Percentiles rank a stretch among this genome's conserved stretches.
Conservation (phyloP, 37 sponge, comb jelly and placozoan species). For the Ephydatia muelleri region DNA sequence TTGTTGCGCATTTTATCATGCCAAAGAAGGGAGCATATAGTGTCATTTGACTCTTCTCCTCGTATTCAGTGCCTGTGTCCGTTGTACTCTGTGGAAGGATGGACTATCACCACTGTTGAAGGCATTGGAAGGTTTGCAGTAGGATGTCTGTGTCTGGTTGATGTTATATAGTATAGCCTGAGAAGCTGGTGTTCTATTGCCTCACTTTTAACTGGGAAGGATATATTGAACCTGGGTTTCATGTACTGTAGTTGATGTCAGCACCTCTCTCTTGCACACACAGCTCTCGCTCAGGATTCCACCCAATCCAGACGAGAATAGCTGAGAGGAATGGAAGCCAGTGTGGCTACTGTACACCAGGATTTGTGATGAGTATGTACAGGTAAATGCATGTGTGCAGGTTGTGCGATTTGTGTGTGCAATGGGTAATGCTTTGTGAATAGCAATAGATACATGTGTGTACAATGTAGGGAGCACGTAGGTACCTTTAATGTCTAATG, state of each 20-base stretch:
- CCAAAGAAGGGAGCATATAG: not conserved
- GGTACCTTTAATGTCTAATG: too few relatives aligned
- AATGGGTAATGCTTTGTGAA: too few relatives aligned
- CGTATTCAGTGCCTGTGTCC: conserved; percentile 71
- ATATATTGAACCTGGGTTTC: not conserved
- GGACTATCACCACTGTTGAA: conserved; percentile 76
- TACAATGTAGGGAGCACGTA: too few relatives aligned
- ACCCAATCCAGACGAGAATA: conserved; percentile 29
- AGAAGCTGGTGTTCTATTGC: too few relatives aligned
- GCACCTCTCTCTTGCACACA: not conserved
- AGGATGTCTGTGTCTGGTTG: too few relatives aligned
- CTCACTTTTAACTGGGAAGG: too few relatives aligned
- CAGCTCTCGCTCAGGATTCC: conserved; percentile 33
- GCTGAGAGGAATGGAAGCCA: conserved; percentile 64
- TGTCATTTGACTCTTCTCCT: not conserved
- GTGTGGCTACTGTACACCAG: conserved; percentile 79
- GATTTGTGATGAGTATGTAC: conserved; percentile 76
- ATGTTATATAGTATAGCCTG: too few relatives aligned
- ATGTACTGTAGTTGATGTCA: not conserved
- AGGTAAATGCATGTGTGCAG: too few relatives aligned
- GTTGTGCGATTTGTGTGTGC: too few relatives aligned
- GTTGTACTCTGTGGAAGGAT: conserved; percentile 69
- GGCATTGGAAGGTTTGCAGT: conserved; percentile 78
- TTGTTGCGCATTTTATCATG: not conserved
- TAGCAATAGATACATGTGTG: too few relatives aligned